Base-by-base conservation (phyloP, 1,140 invertebrate genomes). In the Lordiphosa stackelbergi region DNA sequence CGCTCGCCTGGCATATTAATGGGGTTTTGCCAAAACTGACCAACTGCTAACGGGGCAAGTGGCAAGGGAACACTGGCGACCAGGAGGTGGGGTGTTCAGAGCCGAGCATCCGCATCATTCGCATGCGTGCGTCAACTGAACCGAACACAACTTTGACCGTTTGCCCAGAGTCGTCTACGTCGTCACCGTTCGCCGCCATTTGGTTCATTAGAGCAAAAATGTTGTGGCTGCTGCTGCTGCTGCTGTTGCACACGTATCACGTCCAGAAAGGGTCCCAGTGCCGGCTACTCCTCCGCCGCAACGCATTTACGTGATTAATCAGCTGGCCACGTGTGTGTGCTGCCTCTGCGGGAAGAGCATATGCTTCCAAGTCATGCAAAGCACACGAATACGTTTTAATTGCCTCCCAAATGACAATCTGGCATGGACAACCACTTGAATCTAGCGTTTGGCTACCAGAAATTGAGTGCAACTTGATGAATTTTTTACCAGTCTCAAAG, bases 221-320 rank as follows among this genome's bases (percentile, higher is more conserved):
- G 66, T 83, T 56, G 71, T 56, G 28, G 28, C 28, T 31, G 28
- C 28, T 28, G 24, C 24, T 28, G 4, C 24, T 28, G 5, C 65
- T 56, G 61, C 66, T 75, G 75, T 28, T 28, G 28, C 28, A 31
- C 75, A 79, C 75, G 77, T 75, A 79, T 51, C 5, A n/a, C 3
- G 2, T 13, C 8, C 45, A 59, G 41, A n/a, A 22, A 37, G 11
- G 13, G 10, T 22, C n/a, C 6, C 5, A 28, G 22, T 3, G 0
- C 22, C 24, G 4, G 6, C 13, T 24, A 47, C 36, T 56, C 28
- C 52, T 38, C 48, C 11, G 22, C 49, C 43, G 47, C 58, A 75
- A 79, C 77, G 77, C 75, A 79, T 83, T 81, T 79, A 79, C 75
- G 75, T 79, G 75, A 79, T 79, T 79, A 79, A 75, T 81, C 75